Base-by-base conservation (phyloP, 2,888 invertebrate species). In the Halictus quadricinctus region DNA sequence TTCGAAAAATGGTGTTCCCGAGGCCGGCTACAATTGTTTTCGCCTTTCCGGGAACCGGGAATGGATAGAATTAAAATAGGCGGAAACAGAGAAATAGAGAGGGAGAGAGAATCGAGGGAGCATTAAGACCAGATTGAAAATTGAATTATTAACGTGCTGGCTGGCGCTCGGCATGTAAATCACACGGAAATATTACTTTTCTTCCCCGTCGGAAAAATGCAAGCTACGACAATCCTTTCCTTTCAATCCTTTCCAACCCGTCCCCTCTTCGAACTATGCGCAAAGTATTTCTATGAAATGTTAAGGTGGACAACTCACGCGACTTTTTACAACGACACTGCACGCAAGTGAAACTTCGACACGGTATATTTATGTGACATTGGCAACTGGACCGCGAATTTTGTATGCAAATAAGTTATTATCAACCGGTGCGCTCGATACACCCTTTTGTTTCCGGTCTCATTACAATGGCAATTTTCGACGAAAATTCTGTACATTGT, bases 131-230 rank as follows among this genome's bases (percentile, higher is more conserved):
- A 90, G 91, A 92, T 91, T 92, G 91, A 90, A 91, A 92, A 91
- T 92, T 92, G 92, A 92, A 92, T 92, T 91, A 92, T 92, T 91
- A 91, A 92, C 87, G 90, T 90, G 90, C 82, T 85, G 86, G 85
- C 88, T 85, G 89, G 81, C 88, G 90, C 90, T 81, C 79, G 88
- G 90, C 88, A 91, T 91, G 92, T 92, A 90, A 91, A 92, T 91
- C 91, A 91, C 90, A 89, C 89, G 88, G 86, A 91, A 91, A 92
- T 91, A 90, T 91, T 88, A 89, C 84, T 89, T 91, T 90, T 87
- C 90, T 87, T 86, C 79, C 54, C 58, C 72, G 48, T 66, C 25
- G 75, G 79, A 80, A 78, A 87, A 87, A 84, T 84, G 75, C 79
- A 48, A 70, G 60, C 78, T 46, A 48, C 79, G 72, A 86, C 83